Base-by-base conservation (phyloP, 2,797 vertebrate species). In the Spinus olivaceus region DNA sequence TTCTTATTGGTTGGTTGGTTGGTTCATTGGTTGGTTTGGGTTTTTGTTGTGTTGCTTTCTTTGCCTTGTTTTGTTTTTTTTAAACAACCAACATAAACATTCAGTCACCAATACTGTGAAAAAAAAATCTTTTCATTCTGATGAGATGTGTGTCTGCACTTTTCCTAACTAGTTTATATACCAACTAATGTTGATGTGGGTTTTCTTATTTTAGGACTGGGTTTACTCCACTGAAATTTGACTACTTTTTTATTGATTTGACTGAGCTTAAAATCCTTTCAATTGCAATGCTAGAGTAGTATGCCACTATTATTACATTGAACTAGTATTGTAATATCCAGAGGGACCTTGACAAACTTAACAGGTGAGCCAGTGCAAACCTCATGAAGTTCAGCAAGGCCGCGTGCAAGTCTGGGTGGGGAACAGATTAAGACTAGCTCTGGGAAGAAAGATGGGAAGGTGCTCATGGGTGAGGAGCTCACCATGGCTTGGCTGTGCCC, bases 391-490 rank as follows among this genome's bases (percentile, higher is more conserved):
- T 79, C 32, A 37, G 19, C 32, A 35, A 56, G 8, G 32, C 12
- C 8, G 28, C 24, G 7, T 20, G 7, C 19, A 50, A 28, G 22
- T 7, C 35, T 64, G 27, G 14, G 5, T 63, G 14, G 14, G 13
- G 18, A 71, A 42, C 9, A 70, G 12, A 50, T 14, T 50, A n/a
- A 20, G 19, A 42, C 10, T 49, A 57, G 15, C 35, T 19, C 35
- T 49, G 4, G 25, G 35, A 37, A 42, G 49, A 63, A 56, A 42
- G 18, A 13, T 1, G 3, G 15, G 18, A 30, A 32, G 32, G 3
- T 37, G 7, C 8, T 56, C 13, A 6, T 0, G 0, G 6, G 6
- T 49, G 49, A 63, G 35, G 47, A 78, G 32, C 1, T 35, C 35
- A 63, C 2, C 22, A 27, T 15, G 22, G 24, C 10, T 61, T 30